phyloP scores from a whole-genome alignment of 2,888 invertebrate genomes.

The Cheilosia pagana region DNA sequence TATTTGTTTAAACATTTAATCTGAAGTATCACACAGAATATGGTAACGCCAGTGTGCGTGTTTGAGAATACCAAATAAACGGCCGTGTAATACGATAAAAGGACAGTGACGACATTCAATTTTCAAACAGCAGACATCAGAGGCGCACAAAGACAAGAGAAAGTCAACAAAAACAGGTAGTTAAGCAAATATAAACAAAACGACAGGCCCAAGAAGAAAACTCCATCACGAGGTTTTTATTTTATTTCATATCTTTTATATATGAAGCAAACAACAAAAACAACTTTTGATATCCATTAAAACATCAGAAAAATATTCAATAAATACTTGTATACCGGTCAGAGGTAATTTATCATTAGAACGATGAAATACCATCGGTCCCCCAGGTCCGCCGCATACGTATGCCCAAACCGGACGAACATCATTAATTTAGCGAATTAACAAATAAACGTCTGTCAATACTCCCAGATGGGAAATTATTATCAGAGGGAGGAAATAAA shows the following conservation, averaged over 20 bases:
- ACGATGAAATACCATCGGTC: constrained; percentile 8
- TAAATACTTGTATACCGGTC: constrained; percentile 45
- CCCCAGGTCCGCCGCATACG: not conserved
- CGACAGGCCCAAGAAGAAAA: not conserved
- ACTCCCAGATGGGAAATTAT: constrained; percentile 46
- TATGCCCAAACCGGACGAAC: constrained; percentile 26
- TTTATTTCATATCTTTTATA: constrained; percentile 12
- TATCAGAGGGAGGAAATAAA: constrained; percentile 12
- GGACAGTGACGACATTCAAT: constrained; percentile 46
- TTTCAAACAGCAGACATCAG: constrained; percentile 3
- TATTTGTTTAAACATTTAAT: constrained; percentile 31
- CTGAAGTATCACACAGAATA: constrained; percentile 38
- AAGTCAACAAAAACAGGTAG: constrained; percentile 65
- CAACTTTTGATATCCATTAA: constrained; percentile 60
- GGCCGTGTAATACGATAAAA: constrained; percentile 44
- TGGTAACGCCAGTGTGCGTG: constrained; percentile 27
- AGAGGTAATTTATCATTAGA: constrained; percentile 61
- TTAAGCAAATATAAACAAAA: constrained; percentile 52
- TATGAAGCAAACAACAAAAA: constrained; percentile 17
- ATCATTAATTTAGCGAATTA: constrained; percentile 69
- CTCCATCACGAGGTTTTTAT: not conserved
- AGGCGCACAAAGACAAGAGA: constrained; percentile 23
- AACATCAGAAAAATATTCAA: constrained; percentile 66
- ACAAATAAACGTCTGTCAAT: constrained; percentile 69
- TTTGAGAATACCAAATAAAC: constrained; percentile 35